Evolutionary conservation across 1,140 invertebrate species (phyloP), one percentile per base, ranked within the genome.

Genomic region (Agrypnia vestita): DNA sequence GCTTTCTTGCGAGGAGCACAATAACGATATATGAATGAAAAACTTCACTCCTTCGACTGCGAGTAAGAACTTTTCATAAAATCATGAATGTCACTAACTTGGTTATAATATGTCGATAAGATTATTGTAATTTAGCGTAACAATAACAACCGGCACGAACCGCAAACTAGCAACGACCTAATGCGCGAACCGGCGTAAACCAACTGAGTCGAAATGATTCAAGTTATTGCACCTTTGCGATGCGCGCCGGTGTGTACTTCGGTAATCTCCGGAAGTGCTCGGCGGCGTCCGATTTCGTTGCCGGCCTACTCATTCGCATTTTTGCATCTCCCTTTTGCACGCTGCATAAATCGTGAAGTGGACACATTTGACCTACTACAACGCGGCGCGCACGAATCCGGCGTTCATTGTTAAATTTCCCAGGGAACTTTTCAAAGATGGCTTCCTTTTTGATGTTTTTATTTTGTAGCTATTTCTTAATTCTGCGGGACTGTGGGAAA

Each of bases 281-380:
- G 53, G 53, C 53, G n/a, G 53, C 53, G 53, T 6, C n/a, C n/a
- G n/a, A 35, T 35, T 35, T 35, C 25, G 12, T 56, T 15, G 53
- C 53, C n/a, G n/a, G 10, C 53, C n/a, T 56, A 17, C 53, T 56
- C 53, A 8, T 17, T 17, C 53, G 53, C 53, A 56, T 56, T 56
- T 56, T 56, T 56, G n/a, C 53, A 56, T 56, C 53, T 15, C 53
- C 8, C 53, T 56, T 15, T 12, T 17, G 53, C 53, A 56, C 11
- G 12, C n/a, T 56, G 53, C 53, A 56, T 56, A 56, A 56, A 56
- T 56, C 53, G 53, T 17, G 53, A 56, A 56, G 8, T 17, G 11
- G 53, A 56, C 53, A 56, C 53, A 56, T 56, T 7, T 56, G 53
- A 56, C 53, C 53, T 17, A 56, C 53, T 56, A 56, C 53, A 56